Conservation (phyloP, 2,113 vertebrate genomes). For the Neolamprologus sp. region DNA sequence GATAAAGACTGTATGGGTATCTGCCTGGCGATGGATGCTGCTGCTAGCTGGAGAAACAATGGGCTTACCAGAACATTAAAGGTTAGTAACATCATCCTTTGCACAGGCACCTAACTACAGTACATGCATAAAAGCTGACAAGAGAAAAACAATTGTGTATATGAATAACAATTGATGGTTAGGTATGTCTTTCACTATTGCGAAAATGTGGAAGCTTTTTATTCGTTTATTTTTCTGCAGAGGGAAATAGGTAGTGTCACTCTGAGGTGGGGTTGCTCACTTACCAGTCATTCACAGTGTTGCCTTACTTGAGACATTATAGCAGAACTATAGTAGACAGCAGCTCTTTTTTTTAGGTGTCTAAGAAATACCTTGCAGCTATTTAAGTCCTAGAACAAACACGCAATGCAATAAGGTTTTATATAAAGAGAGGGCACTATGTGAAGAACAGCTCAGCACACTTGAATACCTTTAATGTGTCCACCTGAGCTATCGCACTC, state of each 20-base stretch:
- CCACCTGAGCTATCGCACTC: background rate
- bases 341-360: background rate
- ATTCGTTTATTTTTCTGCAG: background rate
- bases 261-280: background rate
- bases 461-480: background rate
- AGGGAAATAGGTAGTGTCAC: background rate
- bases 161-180: background rate
- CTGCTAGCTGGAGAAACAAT: background rate
- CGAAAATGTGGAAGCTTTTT: background rate
- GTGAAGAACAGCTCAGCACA: background rate
- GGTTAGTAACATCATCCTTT: background rate
- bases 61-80: background rate
- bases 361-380: background rate
- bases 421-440: background rate
- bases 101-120: background rate
- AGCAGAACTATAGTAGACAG: background rate
- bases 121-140: background rate
- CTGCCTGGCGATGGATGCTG: background rate
- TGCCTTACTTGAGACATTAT: background rate
- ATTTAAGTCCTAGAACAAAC: background rate
- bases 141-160: background rate
- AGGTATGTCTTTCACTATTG: background rate
- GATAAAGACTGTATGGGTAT: background rate
- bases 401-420: background rate
- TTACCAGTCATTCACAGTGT: background rate